Evolutionary conservation across 2,113 vertebrate species (phyloP).

Genomic region (Myxocyprinus asiaticus): DNA sequence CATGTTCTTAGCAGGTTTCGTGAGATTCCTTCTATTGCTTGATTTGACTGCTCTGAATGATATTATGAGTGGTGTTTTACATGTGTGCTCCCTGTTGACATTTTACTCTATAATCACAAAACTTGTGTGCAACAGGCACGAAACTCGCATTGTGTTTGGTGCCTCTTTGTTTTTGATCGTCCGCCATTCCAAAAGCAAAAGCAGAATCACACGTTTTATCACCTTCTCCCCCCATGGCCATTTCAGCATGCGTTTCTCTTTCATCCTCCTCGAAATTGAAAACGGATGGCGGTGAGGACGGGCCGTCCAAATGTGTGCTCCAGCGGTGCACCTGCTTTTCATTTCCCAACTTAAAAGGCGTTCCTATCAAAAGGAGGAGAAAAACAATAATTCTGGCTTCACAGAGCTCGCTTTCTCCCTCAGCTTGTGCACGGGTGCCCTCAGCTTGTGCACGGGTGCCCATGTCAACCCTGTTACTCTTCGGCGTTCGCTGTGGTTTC

Average conservation of each 20-base stretch:
- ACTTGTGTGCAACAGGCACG: conserved; percentile 16
- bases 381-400: conserved; percentile 84
- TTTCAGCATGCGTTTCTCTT: conserved; percentile 88
- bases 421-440: conserved; percentile 42
- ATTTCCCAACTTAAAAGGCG: conserved; percentile 98
- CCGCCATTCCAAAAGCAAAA: conserved; percentile 72
- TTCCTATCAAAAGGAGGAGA: conserved; percentile 89
- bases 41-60: background rate
- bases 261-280: conserved; percentile 88
- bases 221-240: conserved; percentile 79
- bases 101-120: conserved; percentile 22
- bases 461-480: conserved; percentile 49
- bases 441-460: conserved; percentile 40
- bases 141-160: conserved; percentile 23
- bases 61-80: conserved; percentile 20
- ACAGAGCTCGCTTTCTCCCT: conserved; percentile 59
- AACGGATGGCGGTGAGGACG: conserved; percentile 79
- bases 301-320: conserved; percentile 84
- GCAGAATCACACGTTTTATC: conserved; percentile 74
- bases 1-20: background rate
- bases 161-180: conserved; percentile 40
- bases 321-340: conserved; percentile 92
- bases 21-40: background rate
- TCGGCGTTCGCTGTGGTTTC: conserved; percentile 69
- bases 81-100: conserved; percentile 21